Percentiles rank a stretch among this genome's conserved stretches.
Conservation (phyloP, 35 echinoderm and acorn worm genomes). For the Hemicentrotus pulcherrimus region DNA sequence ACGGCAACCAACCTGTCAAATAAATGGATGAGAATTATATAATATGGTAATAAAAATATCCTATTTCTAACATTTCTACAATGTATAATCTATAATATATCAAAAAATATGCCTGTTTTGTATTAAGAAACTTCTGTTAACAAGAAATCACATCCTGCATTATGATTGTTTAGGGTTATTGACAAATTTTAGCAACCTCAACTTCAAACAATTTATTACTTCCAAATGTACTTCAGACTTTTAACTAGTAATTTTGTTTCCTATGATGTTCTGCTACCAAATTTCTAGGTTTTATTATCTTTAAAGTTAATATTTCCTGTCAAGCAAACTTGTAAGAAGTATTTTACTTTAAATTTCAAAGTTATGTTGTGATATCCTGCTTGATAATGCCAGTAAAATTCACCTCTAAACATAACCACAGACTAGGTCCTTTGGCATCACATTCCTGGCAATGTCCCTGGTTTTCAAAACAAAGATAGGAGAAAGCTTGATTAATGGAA, state of each 20-base stretch:
- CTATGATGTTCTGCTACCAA: too few relatives aligned
- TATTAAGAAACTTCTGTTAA: too few relatives aligned
- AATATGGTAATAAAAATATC: background rate
- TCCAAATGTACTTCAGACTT: too few relatives aligned
- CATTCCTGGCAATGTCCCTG: constrained; percentile 73
- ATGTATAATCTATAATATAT: background rate
- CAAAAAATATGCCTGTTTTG: background rate
- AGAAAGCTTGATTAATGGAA: background rate
- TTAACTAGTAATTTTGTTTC: too few relatives aligned
- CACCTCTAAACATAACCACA: constrained; percentile 81
- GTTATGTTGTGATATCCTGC: background rate
- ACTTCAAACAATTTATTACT: background rate
- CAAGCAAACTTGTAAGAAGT: background rate
- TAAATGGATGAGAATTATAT: background rate
- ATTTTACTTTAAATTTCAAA: background rate
- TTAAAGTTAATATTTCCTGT: too few relatives aligned
- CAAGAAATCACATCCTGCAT: too few relatives aligned
- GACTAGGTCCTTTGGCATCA: constrained; percentile 64
- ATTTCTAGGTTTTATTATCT: too few relatives aligned
- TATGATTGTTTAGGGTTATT: background rate
- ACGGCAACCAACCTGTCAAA: constrained; percentile 69
- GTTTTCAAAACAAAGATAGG: background rate
- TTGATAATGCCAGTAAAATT: background rate
- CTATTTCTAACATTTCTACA: background rate
- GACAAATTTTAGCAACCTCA: background rate